Evolutionary conservation across 2,888 invertebrate genomes (phyloP).

Genomic region (Trilocha varians): DNA sequence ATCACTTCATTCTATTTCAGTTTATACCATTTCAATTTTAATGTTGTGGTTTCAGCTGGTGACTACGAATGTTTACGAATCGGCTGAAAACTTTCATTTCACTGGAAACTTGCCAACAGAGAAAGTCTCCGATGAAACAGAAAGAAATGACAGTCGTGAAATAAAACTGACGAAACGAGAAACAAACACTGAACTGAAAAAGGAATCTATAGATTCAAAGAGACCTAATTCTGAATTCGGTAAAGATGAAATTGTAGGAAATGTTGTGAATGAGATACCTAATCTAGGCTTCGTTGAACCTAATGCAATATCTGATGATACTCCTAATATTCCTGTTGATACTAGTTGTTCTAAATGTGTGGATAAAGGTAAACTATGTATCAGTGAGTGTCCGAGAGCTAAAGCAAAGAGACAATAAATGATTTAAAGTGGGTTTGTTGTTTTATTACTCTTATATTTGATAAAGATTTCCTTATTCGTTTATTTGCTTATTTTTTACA

Average conservation of each 20-base stretch:
- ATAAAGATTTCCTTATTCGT: background rate
- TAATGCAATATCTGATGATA: background rate
- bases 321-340: background rate
- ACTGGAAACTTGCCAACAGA: background rate
- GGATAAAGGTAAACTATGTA: slow-evolving; percentile 29
- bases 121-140: background rate
- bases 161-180: background rate
- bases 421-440: background rate
- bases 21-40: background rate
- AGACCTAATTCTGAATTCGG: background rate
- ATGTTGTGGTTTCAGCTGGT: background rate
- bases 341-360: slow-evolving; percentile 31
- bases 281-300: background rate
- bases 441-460: background rate
- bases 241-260: background rate
- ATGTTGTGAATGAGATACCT: background rate
- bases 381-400: slow-evolving; percentile 29
- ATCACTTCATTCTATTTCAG: background rate
- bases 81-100: slow-evolving; percentile 9
- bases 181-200: background rate
- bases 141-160: background rate
- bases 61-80: background rate
- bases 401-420: slow-evolving; percentile 11
- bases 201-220: background rate
- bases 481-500: no score